Percentiles rank a stretch among this genome's conserved stretches.
These are phyloP conservation scores for Acanthaster planci DNA, from an alignment of 35 echinoderm and acorn worm species.

Conservation along the genomic window DNA sequence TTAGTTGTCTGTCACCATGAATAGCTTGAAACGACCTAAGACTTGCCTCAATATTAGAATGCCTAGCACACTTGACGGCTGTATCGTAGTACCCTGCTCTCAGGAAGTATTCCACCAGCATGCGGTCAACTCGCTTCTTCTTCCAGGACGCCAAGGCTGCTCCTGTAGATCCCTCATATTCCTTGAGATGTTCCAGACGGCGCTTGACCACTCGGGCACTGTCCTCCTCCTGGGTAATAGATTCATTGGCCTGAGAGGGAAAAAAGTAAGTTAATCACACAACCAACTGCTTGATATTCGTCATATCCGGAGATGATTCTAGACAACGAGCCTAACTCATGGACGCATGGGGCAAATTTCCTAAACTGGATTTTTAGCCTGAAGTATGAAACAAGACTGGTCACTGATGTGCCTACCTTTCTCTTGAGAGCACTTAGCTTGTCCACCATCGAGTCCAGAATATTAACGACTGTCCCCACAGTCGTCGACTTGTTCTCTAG, in stretches of 20 bases:
- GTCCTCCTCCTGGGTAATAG: constrained; percentile 89
- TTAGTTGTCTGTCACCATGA: too few relatives aligned
- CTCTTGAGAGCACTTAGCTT: constrained; percentile 91
- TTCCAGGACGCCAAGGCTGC: constrained; percentile 79
- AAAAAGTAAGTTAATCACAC: too few relatives aligned
- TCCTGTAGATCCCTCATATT: constrained; percentile 62
- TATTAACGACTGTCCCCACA: constrained; percentile 75
- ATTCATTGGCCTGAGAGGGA: constrained; percentile 72
- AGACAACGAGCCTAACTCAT: too few relatives aligned
- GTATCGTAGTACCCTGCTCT: constrained; percentile 98
- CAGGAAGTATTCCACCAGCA: constrained; percentile 98
- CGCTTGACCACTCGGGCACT: constrained; percentile 92
- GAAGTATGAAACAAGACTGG: too few relatives aligned
- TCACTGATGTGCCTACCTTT: constrained; percentile 65
- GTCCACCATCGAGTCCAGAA: constrained; percentile 96
- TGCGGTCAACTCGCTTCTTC: constrained; percentile 90
- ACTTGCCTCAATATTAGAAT: constrained; percentile 90
- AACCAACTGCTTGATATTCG: too few relatives aligned
- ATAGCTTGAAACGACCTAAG: too few relatives aligned
- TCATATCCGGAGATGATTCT: too few relatives aligned
- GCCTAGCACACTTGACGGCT: constrained; percentile 81
- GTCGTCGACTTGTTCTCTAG: constrained; percentile 63
- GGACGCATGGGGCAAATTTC: too few relatives aligned
- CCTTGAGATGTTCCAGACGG: constrained; percentile 89
- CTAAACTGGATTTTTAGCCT: too few relatives aligned